Evolutionary conservation across 1,140 invertebrate species (phyloP), one percentile per base, ranked within the genome.

Genomic region (Cherax destructor): DNA sequence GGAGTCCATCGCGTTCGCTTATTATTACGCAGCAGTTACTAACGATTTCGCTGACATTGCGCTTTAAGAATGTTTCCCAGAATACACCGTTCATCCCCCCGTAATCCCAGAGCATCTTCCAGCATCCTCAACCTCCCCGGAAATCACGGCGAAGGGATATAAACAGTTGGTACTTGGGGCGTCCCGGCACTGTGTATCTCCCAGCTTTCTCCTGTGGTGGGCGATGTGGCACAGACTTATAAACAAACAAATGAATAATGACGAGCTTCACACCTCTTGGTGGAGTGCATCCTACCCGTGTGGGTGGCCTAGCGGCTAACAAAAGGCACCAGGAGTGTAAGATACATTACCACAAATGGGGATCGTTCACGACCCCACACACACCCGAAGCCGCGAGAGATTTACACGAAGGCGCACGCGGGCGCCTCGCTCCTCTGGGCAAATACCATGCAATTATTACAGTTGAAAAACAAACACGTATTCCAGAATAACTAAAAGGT

Each of bases 211-310:
- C 59, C 78, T 88, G 59, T 76, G 77, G 56, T 18, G 61, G 78
- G 56, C 1, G 78, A n/a, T 83, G 50, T 83, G 30, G 30, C 30
- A 2, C 30, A 41, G 30, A 2, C 30, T 41, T 41, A 84, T 90
- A 90, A 90, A 90, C 84, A 90, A 90, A 90, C 88, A 90, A 78
- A 90, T 90, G 88, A 90, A 90, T 78, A 90, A 84, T 74, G 88
- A 90, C 52, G 88, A 84, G 72, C 72, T 84, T 83, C 88, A 84
- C 88, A 74, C 88, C 52, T 84, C 81, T 84, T 90, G 49, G 81
- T 84, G 88, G 21, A 77, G 76, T 84, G 88, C 88, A 90, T 49
- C 80, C 69, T 49, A 18, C 65, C 81, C 30, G 56, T 41, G 88
- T 41, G 81, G 88, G 88, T 84, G 88, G 88, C 56, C 47, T 24